Percentiles rank a stretch among this genome's conserved stretches.
Evolutionary conservation across 2,113 vertebrate species (phyloP).

Genomic region (Chaetura pelagica): DNA sequence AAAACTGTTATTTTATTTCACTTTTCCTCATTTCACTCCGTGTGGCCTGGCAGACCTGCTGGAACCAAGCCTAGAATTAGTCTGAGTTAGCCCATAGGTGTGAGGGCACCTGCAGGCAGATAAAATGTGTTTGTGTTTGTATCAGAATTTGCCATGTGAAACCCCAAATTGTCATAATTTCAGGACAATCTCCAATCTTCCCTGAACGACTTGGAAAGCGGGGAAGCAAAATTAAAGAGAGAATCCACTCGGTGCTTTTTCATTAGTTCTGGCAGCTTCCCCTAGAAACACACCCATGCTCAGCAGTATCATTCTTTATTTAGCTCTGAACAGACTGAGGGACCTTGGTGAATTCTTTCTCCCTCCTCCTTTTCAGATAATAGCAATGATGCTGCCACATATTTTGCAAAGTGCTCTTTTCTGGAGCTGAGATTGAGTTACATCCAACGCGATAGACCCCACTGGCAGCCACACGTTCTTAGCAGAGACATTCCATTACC

Average conservation of each 20-base stretch:
- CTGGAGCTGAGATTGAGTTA: constrained; percentile 53
- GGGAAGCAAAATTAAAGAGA: constrained; percentile 43
- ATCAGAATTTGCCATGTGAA: not conserved
- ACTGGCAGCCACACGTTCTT: not conserved
- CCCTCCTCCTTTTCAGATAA: constrained; percentile 45
- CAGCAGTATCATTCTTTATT: constrained; percentile 65
- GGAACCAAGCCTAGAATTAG: constrained; percentile 51
- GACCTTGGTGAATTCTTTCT: constrained; percentile 29
- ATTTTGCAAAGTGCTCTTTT: constrained; percentile 58
- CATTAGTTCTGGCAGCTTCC: constrained; percentile 62
- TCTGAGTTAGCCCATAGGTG: constrained; percentile 48
- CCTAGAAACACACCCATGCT: constrained; percentile 18
- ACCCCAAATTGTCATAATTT: constrained; percentile 9
- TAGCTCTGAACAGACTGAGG: constrained; percentile 65
- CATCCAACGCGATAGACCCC: constrained; percentile 22
- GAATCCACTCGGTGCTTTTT: constrained; percentile 30
- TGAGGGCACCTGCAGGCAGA: constrained; percentile 53
- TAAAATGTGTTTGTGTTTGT: constrained; percentile 27
- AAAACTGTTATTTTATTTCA: constrained; percentile 33
- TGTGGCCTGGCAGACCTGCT: constrained; percentile 50
- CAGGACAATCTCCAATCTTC: not conserved
- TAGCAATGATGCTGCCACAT: not conserved
- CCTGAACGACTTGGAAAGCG: not conserved
- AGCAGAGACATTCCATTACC: constrained; percentile 22
- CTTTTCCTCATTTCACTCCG: constrained; percentile 36